Conservation (phyloP, 2,797 vertebrate species). For the Microcaecilia unicolor region DNA sequence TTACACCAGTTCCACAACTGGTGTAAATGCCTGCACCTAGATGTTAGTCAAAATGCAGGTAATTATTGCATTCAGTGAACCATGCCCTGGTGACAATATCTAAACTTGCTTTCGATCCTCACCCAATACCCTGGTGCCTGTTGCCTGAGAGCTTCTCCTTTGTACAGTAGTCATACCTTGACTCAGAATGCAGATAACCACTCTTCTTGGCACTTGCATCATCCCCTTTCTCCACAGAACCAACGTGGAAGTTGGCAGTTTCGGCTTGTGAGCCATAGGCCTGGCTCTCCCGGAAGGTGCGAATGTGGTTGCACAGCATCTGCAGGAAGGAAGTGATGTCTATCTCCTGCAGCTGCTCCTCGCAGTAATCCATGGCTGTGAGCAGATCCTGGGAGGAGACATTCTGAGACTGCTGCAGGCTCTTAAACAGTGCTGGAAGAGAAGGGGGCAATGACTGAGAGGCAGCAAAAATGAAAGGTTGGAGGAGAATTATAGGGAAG, state of each 20-base stretch:
- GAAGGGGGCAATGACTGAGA: too few relatives aligned
- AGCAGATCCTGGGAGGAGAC: constrained; percentile 84
- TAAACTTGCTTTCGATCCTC: too few relatives aligned
- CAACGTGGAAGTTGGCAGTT: constrained; percentile 59
- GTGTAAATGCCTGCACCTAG: too few relatives aligned
- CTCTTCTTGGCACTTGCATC: constrained; percentile 46
- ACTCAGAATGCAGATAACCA: constrained; percentile 55
- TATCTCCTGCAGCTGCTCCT: constrained; percentile 90
- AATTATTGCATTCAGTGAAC: too few relatives aligned
- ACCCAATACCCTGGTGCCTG: too few relatives aligned
- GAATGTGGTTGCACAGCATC: constrained; percentile 81
- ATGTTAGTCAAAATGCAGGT: too few relatives aligned
- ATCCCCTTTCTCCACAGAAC: constrained; percentile 59
- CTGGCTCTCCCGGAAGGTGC: constrained; percentile 54
- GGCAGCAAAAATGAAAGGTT: too few relatives aligned
- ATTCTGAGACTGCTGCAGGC: constrained; percentile 79
- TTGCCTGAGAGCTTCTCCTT: too few relatives aligned
- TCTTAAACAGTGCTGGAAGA: constrained; percentile 78
- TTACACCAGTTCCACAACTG: too few relatives aligned
- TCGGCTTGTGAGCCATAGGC: constrained; percentile 18
- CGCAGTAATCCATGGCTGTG: constrained; percentile 90
- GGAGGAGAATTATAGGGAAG: too few relatives aligned
- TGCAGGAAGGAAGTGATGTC: constrained; percentile 87
- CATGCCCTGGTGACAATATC: too few relatives aligned
- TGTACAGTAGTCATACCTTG: constrained; percentile 75